phyloP scores from a whole-genome alignment of 2,113 vertebrate species.

The Chloroceryle aenea region DNA sequence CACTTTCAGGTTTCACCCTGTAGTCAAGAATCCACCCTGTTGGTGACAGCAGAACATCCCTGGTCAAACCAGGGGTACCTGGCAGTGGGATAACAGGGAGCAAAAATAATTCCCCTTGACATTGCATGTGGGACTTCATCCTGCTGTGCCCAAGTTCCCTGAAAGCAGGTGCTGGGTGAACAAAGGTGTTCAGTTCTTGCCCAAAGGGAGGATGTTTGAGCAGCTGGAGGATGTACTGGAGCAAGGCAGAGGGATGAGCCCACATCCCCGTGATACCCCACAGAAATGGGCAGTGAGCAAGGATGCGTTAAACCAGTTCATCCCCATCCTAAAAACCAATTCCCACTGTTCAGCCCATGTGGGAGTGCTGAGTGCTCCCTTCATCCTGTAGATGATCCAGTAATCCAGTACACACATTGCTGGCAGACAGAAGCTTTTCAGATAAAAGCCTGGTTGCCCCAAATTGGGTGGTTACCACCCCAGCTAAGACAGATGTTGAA shows the following conservation, averaged over 20 bases:
- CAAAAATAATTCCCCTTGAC: background rate
- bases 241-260: background rate
- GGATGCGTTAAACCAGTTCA: background rate
- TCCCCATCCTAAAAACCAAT: background rate
- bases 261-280: fast-evolving
- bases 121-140: background rate
- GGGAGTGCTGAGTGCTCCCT: background rate
- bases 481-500: background rate
- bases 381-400: fast-evolving
- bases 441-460: background rate
- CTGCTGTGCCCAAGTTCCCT: background rate
- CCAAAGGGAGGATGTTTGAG: background rate
- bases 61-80: background rate
- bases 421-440: background rate
- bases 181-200: background rate
- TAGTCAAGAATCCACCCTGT: background rate
- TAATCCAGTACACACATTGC: background rate
- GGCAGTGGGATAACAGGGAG: background rate
- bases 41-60: background rate
- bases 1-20: background rate
- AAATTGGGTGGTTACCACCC: background rate
- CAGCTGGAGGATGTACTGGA: background rate
- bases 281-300: background rate
- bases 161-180: background rate
- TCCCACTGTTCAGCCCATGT: background rate